These are phyloP conservation scores for Habrosyne pyritoides DNA, from an alignment of 2,888 invertebrate genomes.

Conservation along the genomic window DNA sequence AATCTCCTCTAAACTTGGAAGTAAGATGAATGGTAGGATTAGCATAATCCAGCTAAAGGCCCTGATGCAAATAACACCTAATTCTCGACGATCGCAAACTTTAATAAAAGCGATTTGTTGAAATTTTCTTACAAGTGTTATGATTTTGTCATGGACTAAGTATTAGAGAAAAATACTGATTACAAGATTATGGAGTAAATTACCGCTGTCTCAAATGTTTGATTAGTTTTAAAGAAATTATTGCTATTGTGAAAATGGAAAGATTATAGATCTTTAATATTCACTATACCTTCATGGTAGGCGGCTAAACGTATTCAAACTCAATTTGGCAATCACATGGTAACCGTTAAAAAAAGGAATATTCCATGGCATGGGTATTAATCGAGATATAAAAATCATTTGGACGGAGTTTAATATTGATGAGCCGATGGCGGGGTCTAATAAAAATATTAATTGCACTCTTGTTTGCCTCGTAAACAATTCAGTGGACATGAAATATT, in stretches of 20 bases:
- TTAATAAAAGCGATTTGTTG: conserved; percentile 15
- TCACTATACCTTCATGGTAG: too few species aligned
- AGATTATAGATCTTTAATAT: too few species aligned
- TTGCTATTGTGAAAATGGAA: too few species aligned
- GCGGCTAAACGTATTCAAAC: not conserved
- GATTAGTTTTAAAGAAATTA: too few species aligned
- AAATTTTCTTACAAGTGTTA: not conserved
- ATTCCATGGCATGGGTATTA: conserved; percentile 8
- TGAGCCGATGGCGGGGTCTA: conserved; percentile 56
- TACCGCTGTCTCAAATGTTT: too few species aligned
- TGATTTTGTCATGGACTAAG: not conserved
- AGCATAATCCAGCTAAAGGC: conserved; percentile 47
- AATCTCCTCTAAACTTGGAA: conserved; percentile 36
- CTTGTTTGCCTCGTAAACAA: conserved; percentile 69
- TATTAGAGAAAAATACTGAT: too few species aligned
- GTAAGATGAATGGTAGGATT: conserved; percentile 54
- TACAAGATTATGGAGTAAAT: too few species aligned
- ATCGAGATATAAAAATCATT: conserved; percentile 46
- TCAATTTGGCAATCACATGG: not conserved
- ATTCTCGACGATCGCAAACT: conserved; percentile 40
- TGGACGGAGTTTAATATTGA: conserved; percentile 68
- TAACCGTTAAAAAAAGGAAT: conserved; percentile 17
- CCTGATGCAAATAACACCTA: conserved; percentile 45
- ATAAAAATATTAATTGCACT: conserved; percentile 80
- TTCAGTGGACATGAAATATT: conserved; percentile 59